Evolutionary conservation across 2,888 invertebrate genomes (phyloP), one percentile per base, ranked within the genome.

Genomic region (Hyppa rectilinea): DNA sequence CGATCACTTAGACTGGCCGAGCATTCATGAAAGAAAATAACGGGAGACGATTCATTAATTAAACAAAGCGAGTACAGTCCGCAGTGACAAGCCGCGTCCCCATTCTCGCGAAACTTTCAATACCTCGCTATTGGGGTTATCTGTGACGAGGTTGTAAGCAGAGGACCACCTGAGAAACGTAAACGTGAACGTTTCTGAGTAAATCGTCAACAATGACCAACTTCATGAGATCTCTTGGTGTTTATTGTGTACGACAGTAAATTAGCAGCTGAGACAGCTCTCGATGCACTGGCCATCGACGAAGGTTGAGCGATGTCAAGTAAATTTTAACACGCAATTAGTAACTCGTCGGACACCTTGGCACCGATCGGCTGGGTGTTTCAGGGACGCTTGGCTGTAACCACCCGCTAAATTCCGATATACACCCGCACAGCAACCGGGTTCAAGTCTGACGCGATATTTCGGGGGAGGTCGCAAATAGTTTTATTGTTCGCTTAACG

Each of bases 321-420:
- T 94, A 92, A 95, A 94, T 92, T 95, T 94, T 94, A 94, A 93
- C 94, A 94, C 94, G 94, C 94, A 94, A 95, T 95, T 94, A 93
- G 92, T 92, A 92, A 90, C 88, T 89, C 89, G 89, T 75, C 88
- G 89, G 92, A 92, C 89, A 91, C 94, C 94, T 95, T 95, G 95
- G 93, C 95, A 94, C 92, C 90, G 89, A 94, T 94, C 88, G 88
- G 86, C 87, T 86, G 85, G 86, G 82, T 87, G 87, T 88, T 87
- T 91, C 91, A 92, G 91, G 92, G 92, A 92, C 91, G 80, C 67
- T 50, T 77, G 82, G 73, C 80, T 78, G 80, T 75, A 83, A 81
- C 83, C 67, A 82, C 82, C 82, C 74, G 81, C 81, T 66, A 78
- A 86, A 87, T 85, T 80, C 79, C 79, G 78, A 78, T 76, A 64